These are phyloP conservation scores for Diplodus sargus DNA, from an alignment of 2,797 vertebrate species.

Conservation along the genomic window DNA sequence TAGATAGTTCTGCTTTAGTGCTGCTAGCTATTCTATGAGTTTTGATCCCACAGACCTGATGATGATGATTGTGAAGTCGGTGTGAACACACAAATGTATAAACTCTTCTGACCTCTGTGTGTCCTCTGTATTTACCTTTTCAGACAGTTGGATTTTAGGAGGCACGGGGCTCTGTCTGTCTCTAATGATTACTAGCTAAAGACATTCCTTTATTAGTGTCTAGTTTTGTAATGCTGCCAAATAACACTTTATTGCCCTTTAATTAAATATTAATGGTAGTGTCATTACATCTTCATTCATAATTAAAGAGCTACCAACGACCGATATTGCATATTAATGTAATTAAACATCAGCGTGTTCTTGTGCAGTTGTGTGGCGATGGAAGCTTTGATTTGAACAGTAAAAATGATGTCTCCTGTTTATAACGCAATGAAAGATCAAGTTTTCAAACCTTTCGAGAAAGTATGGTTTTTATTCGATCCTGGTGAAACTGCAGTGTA, in stretches of 20 bases:
- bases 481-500: slow-evolving; percentile 15
- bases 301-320: slow-evolving; percentile 86
- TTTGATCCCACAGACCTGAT: slow-evolving; percentile 34
- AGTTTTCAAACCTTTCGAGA: slow-evolving; percentile 1
- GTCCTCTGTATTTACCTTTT: slow-evolving; percentile 73
- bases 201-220: slow-evolving; percentile 86
- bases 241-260: slow-evolving; percentile 90
- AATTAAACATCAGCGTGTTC: slow-evolving; percentile 80
- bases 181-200: slow-evolving; percentile 77
- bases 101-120: slow-evolving; percentile 66
- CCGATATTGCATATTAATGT: slow-evolving; percentile 88
- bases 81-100: slow-evolving; percentile 39
- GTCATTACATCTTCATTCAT: slow-evolving; percentile 89
- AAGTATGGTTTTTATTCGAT: not conserved
- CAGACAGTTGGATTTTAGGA: slow-evolving; percentile 73
- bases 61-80: slow-evolving; percentile 7
- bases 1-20: slow-evolving; percentile 17
- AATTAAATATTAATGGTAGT: slow-evolving; percentile 89
- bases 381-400: slow-evolving; percentile 31
- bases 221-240: slow-evolving; percentile 88
- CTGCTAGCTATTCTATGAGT: slow-evolving; percentile 20
- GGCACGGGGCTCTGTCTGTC: slow-evolving; percentile 65
- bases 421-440: not conserved
- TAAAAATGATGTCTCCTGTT: slow-evolving; percentile 23
- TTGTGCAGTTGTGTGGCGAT: slow-evolving; percentile 17